Base-by-base conservation (phyloP, 2,113 vertebrate genomes). In the Hippopotamus amphibius region DNA sequence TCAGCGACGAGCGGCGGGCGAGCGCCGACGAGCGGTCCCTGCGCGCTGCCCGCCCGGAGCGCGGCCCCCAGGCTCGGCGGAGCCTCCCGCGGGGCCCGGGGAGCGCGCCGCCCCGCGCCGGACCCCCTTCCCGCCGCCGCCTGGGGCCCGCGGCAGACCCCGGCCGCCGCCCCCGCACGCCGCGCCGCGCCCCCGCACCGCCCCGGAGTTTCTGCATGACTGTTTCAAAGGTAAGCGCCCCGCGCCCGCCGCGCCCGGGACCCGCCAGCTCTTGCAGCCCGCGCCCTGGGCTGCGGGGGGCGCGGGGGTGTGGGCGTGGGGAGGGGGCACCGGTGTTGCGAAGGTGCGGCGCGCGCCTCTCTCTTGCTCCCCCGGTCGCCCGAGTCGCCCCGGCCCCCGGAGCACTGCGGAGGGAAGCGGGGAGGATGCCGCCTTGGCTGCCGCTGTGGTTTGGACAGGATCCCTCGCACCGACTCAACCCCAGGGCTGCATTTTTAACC, bases 171-270 rank as follows among this genome's bases (percentile, higher is more conserved):
- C 93, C 59, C 86, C 68, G 65, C 95, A 57, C 48, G 88, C 94
- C 50, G 94, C 71, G 66, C 94, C 53, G 86, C 53, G 90, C 96
- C 66, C n/a, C 76, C 95, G 33, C 96, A 6, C 91, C 76, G 93
- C 77, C 95, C 94, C 46, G 66, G 79, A 97, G 98, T 96, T 98
- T 98, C 99, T 99, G 99, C 99, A 99, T 99, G 99, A 99, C 99
- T 99, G 99, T 99, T 99, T 99, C 99, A 98, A 99, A 99, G 99
- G 99, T 99, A 99, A 99, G 99, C 66, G 26, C 79, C 9, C 28
- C 77, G 53, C 61, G 61, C 59, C 79, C 61, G 71, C 96, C 63
- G 43, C 30, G 6, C 41, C 88, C 4, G 41, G 37, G 80, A n/a
- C 63, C 37, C n/a, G 37, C 95, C 8, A 46, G 77, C 86, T 46